Percentiles rank a stretch among this genome's conserved stretches.
These are phyloP conservation scores for Leucopternis melanops DNA, from an alignment of 2,113 vertebrate species.

Conservation along the genomic window DNA sequence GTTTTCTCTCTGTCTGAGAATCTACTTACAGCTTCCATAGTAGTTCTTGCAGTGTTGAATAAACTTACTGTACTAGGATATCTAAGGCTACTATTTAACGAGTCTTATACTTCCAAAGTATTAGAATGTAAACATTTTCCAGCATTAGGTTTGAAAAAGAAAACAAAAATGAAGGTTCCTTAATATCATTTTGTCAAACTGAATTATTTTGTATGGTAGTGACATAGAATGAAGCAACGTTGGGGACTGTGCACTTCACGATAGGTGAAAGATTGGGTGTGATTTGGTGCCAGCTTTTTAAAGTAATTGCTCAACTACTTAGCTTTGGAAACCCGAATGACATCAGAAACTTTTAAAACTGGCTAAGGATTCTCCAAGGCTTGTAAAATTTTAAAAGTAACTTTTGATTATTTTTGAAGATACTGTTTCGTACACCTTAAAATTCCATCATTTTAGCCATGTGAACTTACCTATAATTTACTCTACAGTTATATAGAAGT, in stretches of 20 bases:
- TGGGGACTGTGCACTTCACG: fast-evolving
- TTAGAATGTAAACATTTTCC: not conserved
- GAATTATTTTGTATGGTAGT: not conserved
- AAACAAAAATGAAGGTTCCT: not conserved
- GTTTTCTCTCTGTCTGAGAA: constrained; percentile 58
- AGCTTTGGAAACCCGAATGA: not conserved
- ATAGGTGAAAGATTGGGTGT: not conserved
- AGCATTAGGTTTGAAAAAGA: not conserved
- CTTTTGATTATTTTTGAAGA: not conserved
- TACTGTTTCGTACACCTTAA: not conserved
- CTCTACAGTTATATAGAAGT: not conserved
- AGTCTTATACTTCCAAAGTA: not conserved
- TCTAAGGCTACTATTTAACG: not conserved
- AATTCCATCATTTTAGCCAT: not conserved
- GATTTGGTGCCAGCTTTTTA: not conserved
- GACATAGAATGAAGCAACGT: fast-evolving
- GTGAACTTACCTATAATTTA: not conserved
- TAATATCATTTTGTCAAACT: not conserved
- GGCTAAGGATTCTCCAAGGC: not conserved
- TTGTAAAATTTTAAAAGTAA: not conserved
- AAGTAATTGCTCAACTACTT: not conserved
- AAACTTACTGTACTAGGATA: not conserved
- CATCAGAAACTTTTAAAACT: not conserved
- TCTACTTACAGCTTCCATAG: not conserved
- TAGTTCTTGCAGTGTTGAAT: not conserved